phyloP scores from a whole-genome alignment of 2,797 vertebrate genomes.

The Enteromius anoplus region DNA sequence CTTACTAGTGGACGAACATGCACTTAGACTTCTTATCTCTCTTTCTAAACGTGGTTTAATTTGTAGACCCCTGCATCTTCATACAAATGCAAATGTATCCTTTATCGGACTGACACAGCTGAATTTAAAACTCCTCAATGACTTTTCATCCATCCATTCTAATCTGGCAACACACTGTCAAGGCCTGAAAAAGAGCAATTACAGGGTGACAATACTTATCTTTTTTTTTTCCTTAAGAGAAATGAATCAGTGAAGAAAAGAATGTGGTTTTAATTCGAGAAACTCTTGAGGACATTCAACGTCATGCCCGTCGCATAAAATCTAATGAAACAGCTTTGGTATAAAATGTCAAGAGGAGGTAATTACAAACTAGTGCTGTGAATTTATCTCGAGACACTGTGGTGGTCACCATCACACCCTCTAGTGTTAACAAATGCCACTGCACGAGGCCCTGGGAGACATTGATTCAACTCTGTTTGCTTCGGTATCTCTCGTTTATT shows the following conservation, averaged over 20 bases:
- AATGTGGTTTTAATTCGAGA: conserved; percentile 57
- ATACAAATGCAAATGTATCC: conserved; percentile 54
- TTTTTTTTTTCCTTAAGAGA: conserved; percentile 33
- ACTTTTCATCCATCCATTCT: conserved; percentile 48
- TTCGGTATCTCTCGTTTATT: conserved; percentile 8
- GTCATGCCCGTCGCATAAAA: conserved; percentile 38
- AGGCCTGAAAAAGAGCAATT: conserved; percentile 57
- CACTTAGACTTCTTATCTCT: conserved; percentile 15
- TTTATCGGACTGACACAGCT: conserved; percentile 50
- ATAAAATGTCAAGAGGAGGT: conserved; percentile 55
- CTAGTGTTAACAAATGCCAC: conserved; percentile 44
- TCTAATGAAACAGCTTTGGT: conserved; percentile 44
- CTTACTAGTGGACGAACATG: conserved; percentile 17
- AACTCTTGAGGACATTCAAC: conserved; percentile 37
- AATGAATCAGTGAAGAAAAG: conserved; percentile 37
- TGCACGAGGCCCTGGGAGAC: conserved; percentile 19
- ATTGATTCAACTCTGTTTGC: neutral
- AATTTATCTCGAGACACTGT: conserved; percentile 25
- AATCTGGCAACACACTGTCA: conserved; percentile 51
- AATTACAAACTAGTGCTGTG: conserved; percentile 40
- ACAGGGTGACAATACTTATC: conserved; percentile 56
- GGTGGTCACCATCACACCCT: conserved; percentile 43
- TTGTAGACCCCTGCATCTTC: conserved; percentile 47
- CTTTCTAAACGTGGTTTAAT: conserved; percentile 37
- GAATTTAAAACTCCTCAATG: conserved; percentile 51